A percentile compares a stretch with the other conserved stretches of the same genome.
Conservation (phyloP, 92 coral and sea anemone genomes). For the Scolanthus callimorphus region DNA sequence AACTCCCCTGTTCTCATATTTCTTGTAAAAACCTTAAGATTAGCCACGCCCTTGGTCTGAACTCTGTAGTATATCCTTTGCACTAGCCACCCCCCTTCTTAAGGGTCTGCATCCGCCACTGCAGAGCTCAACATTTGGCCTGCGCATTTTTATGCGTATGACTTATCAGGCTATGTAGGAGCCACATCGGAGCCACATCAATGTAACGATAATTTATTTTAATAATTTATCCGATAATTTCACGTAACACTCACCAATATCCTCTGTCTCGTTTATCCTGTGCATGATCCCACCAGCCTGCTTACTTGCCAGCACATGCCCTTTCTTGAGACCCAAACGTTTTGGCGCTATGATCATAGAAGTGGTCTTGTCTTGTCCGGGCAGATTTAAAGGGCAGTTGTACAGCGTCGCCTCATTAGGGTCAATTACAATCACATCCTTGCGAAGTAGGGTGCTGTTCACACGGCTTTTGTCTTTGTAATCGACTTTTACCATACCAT, state of each 20-base stretch:
- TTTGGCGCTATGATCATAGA: conserved; percentile 36
- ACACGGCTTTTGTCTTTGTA: conserved; percentile 47
- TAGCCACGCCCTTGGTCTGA: too few relatives aligned
- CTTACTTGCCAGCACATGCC: conserved; percentile 56
- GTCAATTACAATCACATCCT: conserved; percentile 45
- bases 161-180: too few relatives aligned
- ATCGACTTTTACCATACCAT: conserved; percentile 45
- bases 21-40: too few relatives aligned
- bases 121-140: too few relatives aligned
- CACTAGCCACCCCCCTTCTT: too few relatives aligned
- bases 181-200: too few relatives aligned
- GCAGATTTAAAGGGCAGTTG: conserved; percentile 54
- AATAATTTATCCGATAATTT: too few relatives aligned
- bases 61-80: too few relatives aligned
- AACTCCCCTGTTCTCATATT: too few relatives aligned
- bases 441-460: conserved; percentile 29
- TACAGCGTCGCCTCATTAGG: conserved; percentile 47
- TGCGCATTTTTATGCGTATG: too few relatives aligned
- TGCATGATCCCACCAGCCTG: conserved; percentile 77
- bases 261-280: conserved; percentile 14
- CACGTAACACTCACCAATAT: conserved; percentile 20
- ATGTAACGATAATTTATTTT: too few relatives aligned
- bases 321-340: conserved; percentile 17
- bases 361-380: conserved; percentile 28
- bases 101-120: too few relatives aligned